Percentiles rank a stretch among this genome's conserved stretches.
Evolutionary conservation across 1,140 invertebrate genomes (phyloP).

Genomic region (Zaprionus ghesquierei): DNA sequence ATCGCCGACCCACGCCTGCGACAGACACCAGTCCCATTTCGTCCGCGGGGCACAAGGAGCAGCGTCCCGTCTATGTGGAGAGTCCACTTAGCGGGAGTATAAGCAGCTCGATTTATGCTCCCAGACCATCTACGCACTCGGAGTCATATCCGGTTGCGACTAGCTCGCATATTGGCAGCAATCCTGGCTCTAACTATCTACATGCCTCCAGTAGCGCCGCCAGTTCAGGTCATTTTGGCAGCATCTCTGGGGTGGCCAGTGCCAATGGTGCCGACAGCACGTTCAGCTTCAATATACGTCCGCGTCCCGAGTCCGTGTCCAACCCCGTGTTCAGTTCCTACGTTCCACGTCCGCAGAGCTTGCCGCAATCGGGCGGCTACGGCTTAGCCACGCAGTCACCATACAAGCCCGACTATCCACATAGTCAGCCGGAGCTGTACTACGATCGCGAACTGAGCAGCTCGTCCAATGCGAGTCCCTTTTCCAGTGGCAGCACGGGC

Average conservation of each 20-base stretch:
- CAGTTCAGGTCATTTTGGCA: slow-evolving; percentile 63
- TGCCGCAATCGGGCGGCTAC: slow-evolving; percentile 23
- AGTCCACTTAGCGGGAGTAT: slow-evolving; percentile 45
- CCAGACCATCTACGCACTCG: slow-evolving; percentile 24
- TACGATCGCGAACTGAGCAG: slow-evolving; percentile 58
- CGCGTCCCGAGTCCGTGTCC: slow-evolving; percentile 44
- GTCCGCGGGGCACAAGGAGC: slow-evolving; percentile 11
- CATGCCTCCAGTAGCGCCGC: slow-evolving; percentile 69
- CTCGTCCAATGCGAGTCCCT: slow-evolving; percentile 35
- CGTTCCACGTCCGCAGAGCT: slow-evolving; percentile 28
- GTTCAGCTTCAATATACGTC: slow-evolving; percentile 78
- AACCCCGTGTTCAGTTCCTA: slow-evolving; percentile 40
- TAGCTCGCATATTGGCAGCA: slow-evolving; percentile 46
- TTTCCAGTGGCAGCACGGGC: slow-evolving; percentile 30
- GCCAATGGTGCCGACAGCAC: slow-evolving; percentile 74
- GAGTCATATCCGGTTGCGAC: slow-evolving; percentile 46
- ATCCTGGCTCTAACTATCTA: slow-evolving; percentile 41
- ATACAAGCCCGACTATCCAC: slow-evolving; percentile 49
- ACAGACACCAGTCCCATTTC: slow-evolving; percentile 35
- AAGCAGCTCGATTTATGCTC: slow-evolving; percentile 23
- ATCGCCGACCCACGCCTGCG: slow-evolving; percentile 40
- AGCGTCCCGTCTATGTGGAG: slow-evolving; percentile 51
- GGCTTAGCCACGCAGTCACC: slow-evolving; percentile 38
- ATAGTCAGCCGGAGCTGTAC: slow-evolving; percentile 46
- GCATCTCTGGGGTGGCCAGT: slow-evolving; percentile 69